These are phyloP conservation scores for Sisor rabdophorus DNA, from an alignment of 2,113 vertebrate species.

Conservation along the genomic window DNA sequence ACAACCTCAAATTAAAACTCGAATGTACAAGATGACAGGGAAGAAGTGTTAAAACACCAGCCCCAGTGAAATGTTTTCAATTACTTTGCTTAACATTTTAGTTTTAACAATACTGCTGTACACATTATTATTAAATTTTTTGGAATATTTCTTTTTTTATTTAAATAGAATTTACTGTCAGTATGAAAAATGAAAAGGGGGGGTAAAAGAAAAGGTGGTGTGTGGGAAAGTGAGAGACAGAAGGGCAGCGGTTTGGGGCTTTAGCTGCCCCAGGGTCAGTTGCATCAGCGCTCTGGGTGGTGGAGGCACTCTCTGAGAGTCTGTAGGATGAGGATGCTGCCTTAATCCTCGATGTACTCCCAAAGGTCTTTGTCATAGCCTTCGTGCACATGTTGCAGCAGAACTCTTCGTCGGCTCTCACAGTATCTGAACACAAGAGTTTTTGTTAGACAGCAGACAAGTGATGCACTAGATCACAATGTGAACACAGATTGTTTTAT, in stretches of 20 bases:
- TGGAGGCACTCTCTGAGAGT: constrained; percentile 83
- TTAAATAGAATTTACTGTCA: constrained; percentile 97
- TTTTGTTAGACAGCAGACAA: background rate
- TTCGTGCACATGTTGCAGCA: constrained; percentile 99
- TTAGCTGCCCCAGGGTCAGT: constrained; percentile 74
- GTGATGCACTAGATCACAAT: background rate
- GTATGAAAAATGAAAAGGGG: constrained; percentile 76
- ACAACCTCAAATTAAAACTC: constrained; percentile 49
- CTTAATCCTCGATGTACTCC: constrained; percentile 99
- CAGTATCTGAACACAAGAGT: constrained; percentile 83
- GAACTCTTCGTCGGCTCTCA: constrained; percentile 97
- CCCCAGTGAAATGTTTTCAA: constrained; percentile 71
- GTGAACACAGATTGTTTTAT: too few relatives aligned
- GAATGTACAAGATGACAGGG: constrained; percentile 15
- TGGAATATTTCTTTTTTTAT: constrained; percentile 82
- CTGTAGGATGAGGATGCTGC: constrained; percentile 72
- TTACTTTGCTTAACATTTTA: constrained; percentile 59
- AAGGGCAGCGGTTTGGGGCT: constrained; percentile 63
- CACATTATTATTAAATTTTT: constrained; percentile 79
- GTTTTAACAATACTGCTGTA: constrained; percentile 97
- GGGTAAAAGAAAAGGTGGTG: constrained; percentile 67
- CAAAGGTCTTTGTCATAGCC: constrained; percentile 99
- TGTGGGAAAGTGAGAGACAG: constrained; percentile 82
- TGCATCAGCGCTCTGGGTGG: constrained; percentile 91
- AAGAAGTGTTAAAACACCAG: constrained; percentile 88